Percentiles rank a stretch among this genome's conserved stretches.
phyloP scores from a whole-genome alignment of 2,797 vertebrate species.

The Lepilemur septentrionalis region DNA sequence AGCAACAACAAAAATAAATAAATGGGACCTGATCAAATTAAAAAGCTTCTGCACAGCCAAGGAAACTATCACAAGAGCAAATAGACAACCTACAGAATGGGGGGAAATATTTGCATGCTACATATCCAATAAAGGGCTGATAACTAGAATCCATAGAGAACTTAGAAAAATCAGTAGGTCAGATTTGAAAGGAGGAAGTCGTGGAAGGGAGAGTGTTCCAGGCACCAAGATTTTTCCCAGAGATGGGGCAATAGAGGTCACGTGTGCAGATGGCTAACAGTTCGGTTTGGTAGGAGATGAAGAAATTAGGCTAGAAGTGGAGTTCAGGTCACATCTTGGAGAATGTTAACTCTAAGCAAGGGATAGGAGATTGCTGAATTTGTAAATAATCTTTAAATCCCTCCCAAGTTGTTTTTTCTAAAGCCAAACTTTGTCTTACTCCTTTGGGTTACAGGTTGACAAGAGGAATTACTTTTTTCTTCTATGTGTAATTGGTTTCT shows the following conservation, averaged over 20 bases:
- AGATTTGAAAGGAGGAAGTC: not conserved
- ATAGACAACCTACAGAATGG: too few species aligned
- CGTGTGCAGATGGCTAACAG: not conserved
- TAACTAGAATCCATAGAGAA: too few species aligned
- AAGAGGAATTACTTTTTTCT: not conserved
- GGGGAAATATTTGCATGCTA: too few species aligned
- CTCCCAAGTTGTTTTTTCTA: not conserved
- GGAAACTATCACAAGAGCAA: too few species aligned
- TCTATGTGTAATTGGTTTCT: not conserved
- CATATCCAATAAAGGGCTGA: too few species aligned
- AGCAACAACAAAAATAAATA: too few species aligned
- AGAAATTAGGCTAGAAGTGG: not conserved
- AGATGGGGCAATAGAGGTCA: not conserved
- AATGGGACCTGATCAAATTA: too few species aligned
- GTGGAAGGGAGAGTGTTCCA: not conserved
- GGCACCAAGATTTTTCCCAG: not conserved
- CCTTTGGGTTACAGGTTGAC: not conserved
- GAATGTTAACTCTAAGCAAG: not conserved
- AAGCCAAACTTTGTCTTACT: not conserved
- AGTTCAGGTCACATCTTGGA: not conserved
- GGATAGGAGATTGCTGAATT: not conserved
- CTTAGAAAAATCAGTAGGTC: not conserved
- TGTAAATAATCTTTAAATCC: constrained; percentile 16
- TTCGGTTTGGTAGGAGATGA: not conserved
- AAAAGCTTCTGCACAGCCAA: too few species aligned